phyloP scores from a whole-genome alignment of 2,797 vertebrate species.

The Rhyacichthys aspro region DNA sequence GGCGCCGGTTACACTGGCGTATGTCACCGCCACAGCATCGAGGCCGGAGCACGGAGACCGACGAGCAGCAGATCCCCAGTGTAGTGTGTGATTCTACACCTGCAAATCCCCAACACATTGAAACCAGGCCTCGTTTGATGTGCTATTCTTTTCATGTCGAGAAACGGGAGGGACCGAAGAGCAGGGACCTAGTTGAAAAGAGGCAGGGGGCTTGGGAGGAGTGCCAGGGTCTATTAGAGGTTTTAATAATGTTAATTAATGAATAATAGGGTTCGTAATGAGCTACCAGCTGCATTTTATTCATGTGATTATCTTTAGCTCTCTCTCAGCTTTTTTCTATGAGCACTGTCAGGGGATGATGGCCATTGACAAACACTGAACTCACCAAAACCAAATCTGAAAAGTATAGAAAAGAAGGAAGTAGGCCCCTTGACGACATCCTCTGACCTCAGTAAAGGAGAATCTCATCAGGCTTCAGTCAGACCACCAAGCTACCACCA shows the following conservation, averaged over 20 bases:
- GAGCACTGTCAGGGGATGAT: conserved; percentile 57
- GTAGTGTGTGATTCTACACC: conserved; percentile 72
- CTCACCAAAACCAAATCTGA: conserved; percentile 29
- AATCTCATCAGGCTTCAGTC: conserved; percentile 72
- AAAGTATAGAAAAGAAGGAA: conserved; percentile 32
- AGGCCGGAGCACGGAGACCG: conserved; percentile 57
- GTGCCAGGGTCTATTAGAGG: conserved; percentile 74
- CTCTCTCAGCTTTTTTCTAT: conserved; percentile 64
- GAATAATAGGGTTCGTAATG: conserved; percentile 84
- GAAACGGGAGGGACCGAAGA: conserved; percentile 72
- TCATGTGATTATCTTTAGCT: conserved; percentile 73
- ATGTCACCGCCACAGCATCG: conserved; percentile 52
- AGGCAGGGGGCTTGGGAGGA: conserved; percentile 67
- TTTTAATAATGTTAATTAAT: conserved; percentile 87
- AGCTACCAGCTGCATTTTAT: conserved; percentile 79
- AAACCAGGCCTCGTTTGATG: conserved; percentile 83
- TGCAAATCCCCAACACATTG: conserved; percentile 81
- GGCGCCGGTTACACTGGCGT: conserved; percentile 42
- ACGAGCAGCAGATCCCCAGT: conserved; percentile 60
- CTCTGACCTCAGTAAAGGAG: conserved; percentile 62
- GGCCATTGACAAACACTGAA: conserved; percentile 28
- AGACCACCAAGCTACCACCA: conserved; percentile 18
- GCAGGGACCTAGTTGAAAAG: conserved; percentile 77
- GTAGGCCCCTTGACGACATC: conserved; percentile 58
- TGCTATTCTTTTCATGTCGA: conserved; percentile 85